Percentiles rank a stretch among this genome's conserved stretches.
Evolutionary conservation across 1,140 invertebrate species (phyloP).

Genomic region (Cephus cinctus): DNA sequence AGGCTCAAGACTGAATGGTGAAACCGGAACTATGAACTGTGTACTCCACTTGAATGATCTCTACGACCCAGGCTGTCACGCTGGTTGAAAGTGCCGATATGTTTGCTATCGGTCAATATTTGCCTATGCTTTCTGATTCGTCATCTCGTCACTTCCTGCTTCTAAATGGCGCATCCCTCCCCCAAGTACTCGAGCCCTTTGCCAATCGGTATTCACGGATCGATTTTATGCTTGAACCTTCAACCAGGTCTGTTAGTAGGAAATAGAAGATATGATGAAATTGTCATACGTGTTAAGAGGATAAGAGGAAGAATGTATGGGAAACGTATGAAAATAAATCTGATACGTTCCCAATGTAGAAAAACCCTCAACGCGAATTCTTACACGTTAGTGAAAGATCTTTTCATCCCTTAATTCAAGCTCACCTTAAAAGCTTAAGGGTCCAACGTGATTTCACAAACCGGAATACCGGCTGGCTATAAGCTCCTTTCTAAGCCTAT

Average conservation of each 20-base stretch:
- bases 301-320: background rate
- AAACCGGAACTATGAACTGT: too few species aligned
- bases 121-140: constrained; percentile 24
- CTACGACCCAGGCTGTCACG: constrained; percentile 1
- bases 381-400: background rate
- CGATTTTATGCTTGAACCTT: too few species aligned
- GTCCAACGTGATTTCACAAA: constrained; percentile 1
- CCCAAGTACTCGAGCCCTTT: too few species aligned
- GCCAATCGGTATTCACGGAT: too few species aligned
- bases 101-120: constrained; percentile 29
- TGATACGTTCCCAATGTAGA: too few species aligned
- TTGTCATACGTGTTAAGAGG: background rate
- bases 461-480: background rate
- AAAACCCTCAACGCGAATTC: background rate
- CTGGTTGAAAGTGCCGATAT: background rate
- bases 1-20: too few species aligned
- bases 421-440: constrained; percentile 1
- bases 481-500: constrained; percentile 4
- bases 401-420: background rate
- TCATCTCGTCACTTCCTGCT: constrained; percentile 7
- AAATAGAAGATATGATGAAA: background rate
- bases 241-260: too few species aligned
- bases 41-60: too few species aligned
- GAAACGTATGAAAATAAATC: too few species aligned
- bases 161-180: too few species aligned